Evolutionary conservation across 1,140 invertebrate genomes (phyloP), one percentile per base, ranked within the genome.

Genomic region (Drosophila sechellia): DNA sequence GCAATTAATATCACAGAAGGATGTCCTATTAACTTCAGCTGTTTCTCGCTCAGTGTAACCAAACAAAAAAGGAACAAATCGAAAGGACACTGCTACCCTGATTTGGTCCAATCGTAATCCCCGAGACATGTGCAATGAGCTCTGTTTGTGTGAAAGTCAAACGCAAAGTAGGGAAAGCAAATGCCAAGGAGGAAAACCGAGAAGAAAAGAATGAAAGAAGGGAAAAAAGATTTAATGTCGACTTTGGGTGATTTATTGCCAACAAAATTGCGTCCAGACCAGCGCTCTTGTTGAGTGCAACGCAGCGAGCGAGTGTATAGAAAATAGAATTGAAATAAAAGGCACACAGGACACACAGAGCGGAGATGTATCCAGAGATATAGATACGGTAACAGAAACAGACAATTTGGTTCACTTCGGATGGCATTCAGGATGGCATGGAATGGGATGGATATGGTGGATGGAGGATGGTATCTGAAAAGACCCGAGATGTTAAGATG

Each of bases 221-320:
- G 75, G 55, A 66, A 69, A 69, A 91, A 78, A 91, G 90, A 91
- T 91, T 91, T 91, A 91, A 91, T 91, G 90, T 91, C 90, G 90
- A 91, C 90, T 91, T 91, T 91, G 73, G 86, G 90, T 91, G 90
- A 91, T 91, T 91, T 91, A 91, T 91, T 91, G 87, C 90, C 77
- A 90, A 89, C 80, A 91, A 91, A 91, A 91, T 91, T 91, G 90
- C 86, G 90, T 91, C 81, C 87, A 91, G 73, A 75, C 70, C 77
- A 69, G 57, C 76, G 58, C 58, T 63, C 71, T 64, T 63, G 81
- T 86, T 77, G 77, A 86, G 78, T 86, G 81, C 81, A 86, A 77
- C 71, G 58, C 76, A 68, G 57, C 60, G 54, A 11, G 37, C 31
- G 58, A 49, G 49, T 40, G 58, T 77, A 70, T 76, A 83, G 83